phyloP scores from a whole-genome alignment of 2,113 vertebrate genomes.

The Platycercus adscitus region DNA sequence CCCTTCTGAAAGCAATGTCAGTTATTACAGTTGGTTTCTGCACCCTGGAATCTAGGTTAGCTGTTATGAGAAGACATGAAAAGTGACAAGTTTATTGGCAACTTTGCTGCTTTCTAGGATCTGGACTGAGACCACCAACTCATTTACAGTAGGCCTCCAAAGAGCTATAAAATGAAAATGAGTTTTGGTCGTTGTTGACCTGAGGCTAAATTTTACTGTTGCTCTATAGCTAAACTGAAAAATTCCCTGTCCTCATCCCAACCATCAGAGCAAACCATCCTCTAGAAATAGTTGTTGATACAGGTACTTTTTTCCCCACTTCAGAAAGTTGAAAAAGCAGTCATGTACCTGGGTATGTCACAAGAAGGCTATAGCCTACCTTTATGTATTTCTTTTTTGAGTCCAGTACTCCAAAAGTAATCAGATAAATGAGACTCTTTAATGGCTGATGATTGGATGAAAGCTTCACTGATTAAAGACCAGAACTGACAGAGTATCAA shows the following conservation, averaged over 20 bases:
- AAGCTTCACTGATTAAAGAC: slow-evolving; percentile 68
- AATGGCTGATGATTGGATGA: slow-evolving; percentile 58
- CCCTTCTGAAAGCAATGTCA: background rate
- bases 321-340: background rate
- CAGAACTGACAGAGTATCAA: slow-evolving; percentile 63
- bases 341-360: background rate
- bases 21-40: background rate
- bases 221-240: background rate
- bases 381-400: background rate
- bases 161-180: background rate
- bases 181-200: background rate
- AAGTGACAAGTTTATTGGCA: background rate
- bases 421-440: slow-evolving; percentile 52
- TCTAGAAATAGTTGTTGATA: background rate
- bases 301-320: background rate
- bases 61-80: background rate
- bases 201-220: background rate
- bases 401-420: slow-evolving; percentile 30
- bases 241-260: background rate
- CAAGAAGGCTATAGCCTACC: background rate
- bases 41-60: background rate
- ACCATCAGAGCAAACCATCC: background rate
- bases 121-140: background rate
- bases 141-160: background rate
- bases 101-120: background rate